Conservation (phyloP, 2,888 invertebrate species). For the Yponomeuta plumbellus region DNA sequence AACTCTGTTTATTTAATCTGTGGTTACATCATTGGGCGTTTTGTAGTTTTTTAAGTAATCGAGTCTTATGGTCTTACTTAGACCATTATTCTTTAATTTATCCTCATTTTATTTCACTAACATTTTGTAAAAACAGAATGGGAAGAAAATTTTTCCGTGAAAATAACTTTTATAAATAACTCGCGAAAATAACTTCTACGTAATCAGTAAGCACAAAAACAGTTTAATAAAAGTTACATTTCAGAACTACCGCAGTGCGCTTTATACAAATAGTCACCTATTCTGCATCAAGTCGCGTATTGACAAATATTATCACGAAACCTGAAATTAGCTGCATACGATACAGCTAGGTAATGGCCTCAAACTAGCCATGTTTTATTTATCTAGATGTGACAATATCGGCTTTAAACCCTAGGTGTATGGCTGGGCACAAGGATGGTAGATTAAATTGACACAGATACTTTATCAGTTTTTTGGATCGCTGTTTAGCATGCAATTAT, state of each 20-base stretch:
- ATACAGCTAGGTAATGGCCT: background rate
- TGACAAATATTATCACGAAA: constrained; percentile 5
- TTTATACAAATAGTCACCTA: constrained; percentile 16
- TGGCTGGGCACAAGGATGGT: background rate
- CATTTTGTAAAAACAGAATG: too few relatives aligned
- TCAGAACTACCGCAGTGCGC: constrained; percentile 26
- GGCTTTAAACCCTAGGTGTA: background rate
- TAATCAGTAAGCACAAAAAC: too few relatives aligned
- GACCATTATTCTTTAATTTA: too few relatives aligned
- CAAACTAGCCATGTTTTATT: background rate
- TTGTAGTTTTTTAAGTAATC: too few relatives aligned
- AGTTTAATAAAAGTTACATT: background rate
- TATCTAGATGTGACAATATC: background rate
- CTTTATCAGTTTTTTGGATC: background rate
- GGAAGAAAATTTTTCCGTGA: too few relatives aligned
- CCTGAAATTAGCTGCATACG: constrained; percentile 1
- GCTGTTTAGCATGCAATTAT: background rate
- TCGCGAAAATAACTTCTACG: too few relatives aligned
- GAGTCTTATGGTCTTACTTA: too few relatives aligned
- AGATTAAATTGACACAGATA: background rate
- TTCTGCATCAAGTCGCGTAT: background rate
- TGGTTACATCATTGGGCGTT: too few relatives aligned
- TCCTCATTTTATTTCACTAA: too few relatives aligned
- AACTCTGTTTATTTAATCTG: too few relatives aligned
- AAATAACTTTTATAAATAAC: too few relatives aligned